Percentiles rank a stretch among this genome's conserved stretches.
Evolutionary conservation across 2,888 invertebrate species (phyloP).

Genomic region (Lissonota sp.): DNA sequence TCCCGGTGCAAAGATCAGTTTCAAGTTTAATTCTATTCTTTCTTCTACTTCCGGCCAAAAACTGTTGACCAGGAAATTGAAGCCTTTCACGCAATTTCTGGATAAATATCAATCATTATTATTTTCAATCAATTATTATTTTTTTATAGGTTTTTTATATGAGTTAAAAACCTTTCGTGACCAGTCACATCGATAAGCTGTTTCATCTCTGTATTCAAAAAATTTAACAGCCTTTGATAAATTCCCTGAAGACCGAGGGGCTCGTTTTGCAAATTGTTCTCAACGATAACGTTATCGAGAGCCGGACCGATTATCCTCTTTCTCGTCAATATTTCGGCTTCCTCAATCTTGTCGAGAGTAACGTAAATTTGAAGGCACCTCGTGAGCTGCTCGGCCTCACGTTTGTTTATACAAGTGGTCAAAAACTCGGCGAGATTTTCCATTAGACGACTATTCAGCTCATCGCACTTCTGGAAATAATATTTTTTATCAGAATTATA

Average conservation of each 20-base stretch:
- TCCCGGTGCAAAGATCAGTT: constrained; percentile 95
- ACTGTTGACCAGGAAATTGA: constrained; percentile 92
- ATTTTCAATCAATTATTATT: constrained; percentile 6
- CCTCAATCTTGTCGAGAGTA: constrained; percentile 88
- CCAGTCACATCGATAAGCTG: constrained; percentile 81
- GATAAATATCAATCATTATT: constrained; percentile 18
- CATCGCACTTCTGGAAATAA: constrained; percentile 79
- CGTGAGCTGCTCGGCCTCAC: constrained; percentile 74
- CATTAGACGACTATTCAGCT: constrained; percentile 83
- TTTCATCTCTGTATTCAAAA: constrained; percentile 89
- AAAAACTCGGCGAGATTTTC: constrained; percentile 85
- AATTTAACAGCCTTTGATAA: constrained; percentile 89
- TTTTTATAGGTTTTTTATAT: constrained; percentile 54
- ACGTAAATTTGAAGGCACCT: constrained; percentile 87
- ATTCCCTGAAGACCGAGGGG: constrained; percentile 89
- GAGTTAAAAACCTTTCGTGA: constrained; percentile 75
- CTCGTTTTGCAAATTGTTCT: constrained; percentile 87
- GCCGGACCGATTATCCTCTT: constrained; percentile 88
- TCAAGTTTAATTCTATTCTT: constrained; percentile 91
- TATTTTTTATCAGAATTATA: constrained; percentile 80
- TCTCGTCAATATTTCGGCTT: constrained; percentile 90
- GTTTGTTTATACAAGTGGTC: constrained; percentile 82
- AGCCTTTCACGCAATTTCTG: constrained; percentile 85
- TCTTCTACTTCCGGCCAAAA: constrained; percentile 95
- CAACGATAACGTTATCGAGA: constrained; percentile 89